Conservation (phyloP, 2,888 invertebrate genomes). For the Chelonus formosanus region DNA sequence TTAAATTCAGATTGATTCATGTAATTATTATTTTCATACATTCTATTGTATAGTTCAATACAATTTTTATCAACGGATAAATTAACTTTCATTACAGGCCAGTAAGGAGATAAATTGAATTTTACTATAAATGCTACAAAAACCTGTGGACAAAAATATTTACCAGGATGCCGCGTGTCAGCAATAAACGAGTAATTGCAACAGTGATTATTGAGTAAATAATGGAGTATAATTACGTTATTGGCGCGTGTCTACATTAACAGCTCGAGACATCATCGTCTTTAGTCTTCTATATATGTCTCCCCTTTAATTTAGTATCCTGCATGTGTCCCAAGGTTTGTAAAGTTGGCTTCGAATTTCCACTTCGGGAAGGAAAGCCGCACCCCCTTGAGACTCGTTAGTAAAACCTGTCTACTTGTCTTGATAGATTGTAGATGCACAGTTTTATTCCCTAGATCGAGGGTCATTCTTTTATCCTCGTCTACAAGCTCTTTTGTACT, state of each 20-base stretch:
- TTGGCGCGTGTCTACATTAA: slow-evolving; percentile 56
- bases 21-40: too few species aligned
- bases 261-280: slow-evolving; percentile 28
- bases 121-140: too few species aligned
- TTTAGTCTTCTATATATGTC: neutral
- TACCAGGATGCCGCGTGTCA: slow-evolving; percentile 53
- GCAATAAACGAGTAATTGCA: slow-evolving; percentile 54
- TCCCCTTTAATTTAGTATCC: neutral
- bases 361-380: slow-evolving; percentile 36
- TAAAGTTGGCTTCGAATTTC: slow-evolving; percentile 38
- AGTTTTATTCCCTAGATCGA: slow-evolving; percentile 1
- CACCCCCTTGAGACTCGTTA: slow-evolving; percentile 55
- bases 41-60: too few species aligned
- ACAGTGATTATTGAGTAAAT: slow-evolving; percentile 63
- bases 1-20: too few species aligned
- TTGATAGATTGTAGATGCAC: slow-evolving; percentile 10
- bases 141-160: too few species aligned
- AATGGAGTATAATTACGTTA: slow-evolving; percentile 62
- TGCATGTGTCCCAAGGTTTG: neutral
- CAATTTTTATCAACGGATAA: too few species aligned
- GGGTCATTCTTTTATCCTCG: neutral
- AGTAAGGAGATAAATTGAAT: too few species aligned
- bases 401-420: slow-evolving; percentile 42
- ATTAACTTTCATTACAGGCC: too few species aligned
- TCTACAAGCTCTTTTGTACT: neutral